phyloP scores from a whole-genome alignment of 1,140 invertebrate genomes.

The Hyles vespertilio region DNA sequence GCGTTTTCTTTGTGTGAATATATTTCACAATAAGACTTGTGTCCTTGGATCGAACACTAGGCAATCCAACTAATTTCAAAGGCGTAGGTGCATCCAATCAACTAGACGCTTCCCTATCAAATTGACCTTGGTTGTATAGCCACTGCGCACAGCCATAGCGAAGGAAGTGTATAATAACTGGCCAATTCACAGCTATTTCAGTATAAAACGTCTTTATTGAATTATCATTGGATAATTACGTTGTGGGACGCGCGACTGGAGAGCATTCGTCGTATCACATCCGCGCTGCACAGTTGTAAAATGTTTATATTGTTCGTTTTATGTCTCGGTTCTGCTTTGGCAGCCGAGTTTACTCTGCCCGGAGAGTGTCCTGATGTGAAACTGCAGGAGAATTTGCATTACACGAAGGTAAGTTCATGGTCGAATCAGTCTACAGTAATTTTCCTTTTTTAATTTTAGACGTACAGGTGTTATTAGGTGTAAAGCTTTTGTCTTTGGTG shows the following conservation, averaged over 20 bases:
- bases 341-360: constrained; percentile 48
- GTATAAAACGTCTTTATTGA: constrained; percentile 34
- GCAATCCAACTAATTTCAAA: too few species aligned
- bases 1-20: too few species aligned
- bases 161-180: not conserved
- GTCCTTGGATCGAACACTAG: too few species aligned
- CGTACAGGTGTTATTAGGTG: too few species aligned
- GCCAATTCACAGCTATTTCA: constrained; percentile 9
- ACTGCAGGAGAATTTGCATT: constrained; percentile 36
- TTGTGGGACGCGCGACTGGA: constrained; percentile 34
- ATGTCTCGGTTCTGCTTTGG: constrained; percentile 15
- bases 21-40: too few species aligned
- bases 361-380: constrained; percentile 38
- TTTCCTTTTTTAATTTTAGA: too few species aligned
- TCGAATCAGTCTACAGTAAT: too few species aligned
- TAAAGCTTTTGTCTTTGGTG: too few species aligned
- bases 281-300: constrained; percentile 28
- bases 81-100: too few species aligned
- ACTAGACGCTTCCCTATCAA: too few species aligned
- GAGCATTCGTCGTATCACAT: constrained; percentile 31
- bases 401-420: constrained; percentile 25
- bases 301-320: constrained; percentile 29
- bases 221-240: constrained; percentile 55
- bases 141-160: not conserved
- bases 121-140: not conserved